Evolutionary conservation across 1,140 invertebrate species (phyloP).

Genomic region (Atopsyche davidsoni): DNA sequence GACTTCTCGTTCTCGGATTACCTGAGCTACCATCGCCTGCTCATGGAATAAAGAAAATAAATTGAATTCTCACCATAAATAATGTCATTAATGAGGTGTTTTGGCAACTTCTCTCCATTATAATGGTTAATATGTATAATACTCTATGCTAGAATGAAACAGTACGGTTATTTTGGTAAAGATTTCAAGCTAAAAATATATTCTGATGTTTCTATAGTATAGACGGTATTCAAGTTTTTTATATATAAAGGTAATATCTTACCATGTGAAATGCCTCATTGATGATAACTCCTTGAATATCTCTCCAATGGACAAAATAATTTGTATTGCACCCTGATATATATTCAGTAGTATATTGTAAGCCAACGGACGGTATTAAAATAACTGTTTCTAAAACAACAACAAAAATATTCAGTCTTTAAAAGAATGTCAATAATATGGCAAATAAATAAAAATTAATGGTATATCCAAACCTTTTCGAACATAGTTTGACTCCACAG

Average conservation of each 20-base stretch:
- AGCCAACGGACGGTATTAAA: conserved; percentile 21
- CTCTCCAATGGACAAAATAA: conserved; percentile 23
- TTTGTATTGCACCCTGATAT: conserved; percentile 11
- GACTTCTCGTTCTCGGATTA: no score
- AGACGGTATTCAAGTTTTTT: no score
- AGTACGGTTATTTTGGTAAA: no score
- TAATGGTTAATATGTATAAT: conserved; percentile 21
- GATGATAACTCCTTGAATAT: conserved; percentile 20
- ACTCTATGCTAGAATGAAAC: conserved; percentile 24
- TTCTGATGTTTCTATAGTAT: no score
- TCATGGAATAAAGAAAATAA: no score
- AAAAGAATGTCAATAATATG: neutral
- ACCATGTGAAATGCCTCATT: conserved; percentile 26
- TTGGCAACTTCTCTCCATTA: conserved; percentile 6
- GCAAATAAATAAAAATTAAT: no score
- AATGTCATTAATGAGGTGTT: conserved; percentile 17
- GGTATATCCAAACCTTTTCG: no score
- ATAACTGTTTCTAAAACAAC: conserved; percentile 22
- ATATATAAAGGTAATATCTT: no score
- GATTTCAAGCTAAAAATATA: no score
- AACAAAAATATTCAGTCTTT: neutral
- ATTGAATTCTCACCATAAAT: conserved; percentile 24
- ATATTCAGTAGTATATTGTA: conserved; percentile 24
- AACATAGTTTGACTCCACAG: no score
- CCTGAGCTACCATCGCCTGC: no score